Percentiles rank a stretch among this genome's conserved stretches.
phyloP scores from a whole-genome alignment of 2,113 vertebrate species.

The Sapayoa aenigma region DNA sequence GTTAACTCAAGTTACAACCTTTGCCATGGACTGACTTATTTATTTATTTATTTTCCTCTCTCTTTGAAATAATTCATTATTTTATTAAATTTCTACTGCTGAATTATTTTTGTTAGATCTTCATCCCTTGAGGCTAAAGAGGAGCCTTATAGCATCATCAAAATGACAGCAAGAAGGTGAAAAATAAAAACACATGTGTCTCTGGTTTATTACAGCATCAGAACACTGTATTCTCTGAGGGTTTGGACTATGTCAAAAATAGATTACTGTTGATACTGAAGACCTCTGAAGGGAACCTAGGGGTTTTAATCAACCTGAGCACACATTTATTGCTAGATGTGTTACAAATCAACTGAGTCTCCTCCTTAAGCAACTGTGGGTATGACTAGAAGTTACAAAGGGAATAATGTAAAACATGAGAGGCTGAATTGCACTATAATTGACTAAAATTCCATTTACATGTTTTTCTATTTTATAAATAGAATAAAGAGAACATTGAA shows the following conservation, averaged over 20 bases:
- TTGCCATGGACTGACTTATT: not conserved
- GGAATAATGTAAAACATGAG: not conserved
- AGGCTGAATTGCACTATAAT: not conserved
- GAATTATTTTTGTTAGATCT: not conserved
- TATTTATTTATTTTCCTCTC: not conserved
- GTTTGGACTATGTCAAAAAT: not conserved
- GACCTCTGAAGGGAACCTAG: not conserved
- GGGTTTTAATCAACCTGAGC: constrained; percentile 12
- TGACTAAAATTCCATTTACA: not conserved
- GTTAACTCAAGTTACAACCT: not conserved
- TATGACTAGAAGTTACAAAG: not conserved
- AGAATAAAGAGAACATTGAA: not conserved
- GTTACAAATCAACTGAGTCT: not conserved
- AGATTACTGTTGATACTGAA: not conserved
- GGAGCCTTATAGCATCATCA: not conserved
- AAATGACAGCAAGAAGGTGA: not conserved
- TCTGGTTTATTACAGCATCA: not conserved
- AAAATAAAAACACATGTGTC: not conserved
- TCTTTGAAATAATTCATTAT: not conserved
- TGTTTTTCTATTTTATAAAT: not conserved
- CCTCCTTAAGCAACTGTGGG: not conserved
- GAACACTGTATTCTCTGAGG: not conserved
- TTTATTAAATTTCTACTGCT: not conserved
- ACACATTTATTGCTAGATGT: not conserved
- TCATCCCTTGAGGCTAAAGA: not conserved